Percentiles rank a stretch among this genome's conserved stretches.
phyloP scores from a whole-genome alignment of 2,797 vertebrate species.

The Crossoptilon crossoptilon region DNA sequence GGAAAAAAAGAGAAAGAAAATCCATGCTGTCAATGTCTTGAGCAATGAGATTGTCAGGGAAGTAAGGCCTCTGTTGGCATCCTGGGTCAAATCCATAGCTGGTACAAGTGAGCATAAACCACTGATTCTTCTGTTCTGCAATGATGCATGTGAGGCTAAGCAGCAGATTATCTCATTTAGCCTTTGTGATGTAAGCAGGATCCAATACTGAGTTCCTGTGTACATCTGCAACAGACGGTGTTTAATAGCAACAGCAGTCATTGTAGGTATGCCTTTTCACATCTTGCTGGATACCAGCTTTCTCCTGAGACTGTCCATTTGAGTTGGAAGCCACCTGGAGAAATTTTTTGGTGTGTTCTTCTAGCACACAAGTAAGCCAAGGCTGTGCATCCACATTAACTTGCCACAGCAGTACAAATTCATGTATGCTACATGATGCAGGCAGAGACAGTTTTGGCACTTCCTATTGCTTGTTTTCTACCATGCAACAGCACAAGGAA shows the following conservation, averaged over 20 bases:
- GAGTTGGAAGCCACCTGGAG: not conserved
- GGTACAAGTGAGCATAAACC: not conserved
- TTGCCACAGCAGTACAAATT: rapidly evolving
- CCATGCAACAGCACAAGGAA: not conserved
- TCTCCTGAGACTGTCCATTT: not conserved
- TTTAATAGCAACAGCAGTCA: constrained; percentile 20
- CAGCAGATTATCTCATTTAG: not conserved
- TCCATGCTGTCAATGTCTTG: not conserved
- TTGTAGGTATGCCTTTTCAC: not conserved
- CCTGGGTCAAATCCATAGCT: not conserved
- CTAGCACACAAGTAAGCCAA: not conserved
- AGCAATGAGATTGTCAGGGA: not conserved
- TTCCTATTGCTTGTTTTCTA: not conserved
- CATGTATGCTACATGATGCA: not conserved
- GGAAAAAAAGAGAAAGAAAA: not conserved
- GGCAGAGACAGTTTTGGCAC: not conserved
- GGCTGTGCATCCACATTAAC: not conserved
- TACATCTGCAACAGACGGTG: not conserved
- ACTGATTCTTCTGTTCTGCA: not conserved
- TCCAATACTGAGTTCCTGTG: not conserved
- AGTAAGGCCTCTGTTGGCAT: not conserved
- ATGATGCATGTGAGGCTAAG: not conserved
- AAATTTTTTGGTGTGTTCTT: not conserved
- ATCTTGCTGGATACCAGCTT: not conserved
- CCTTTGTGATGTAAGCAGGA: constrained; percentile 15